Percentiles rank a stretch among this genome's conserved stretches.
Evolutionary conservation across 2,888 invertebrate species (phyloP).

Genomic region (Epirrita christyi): DNA sequence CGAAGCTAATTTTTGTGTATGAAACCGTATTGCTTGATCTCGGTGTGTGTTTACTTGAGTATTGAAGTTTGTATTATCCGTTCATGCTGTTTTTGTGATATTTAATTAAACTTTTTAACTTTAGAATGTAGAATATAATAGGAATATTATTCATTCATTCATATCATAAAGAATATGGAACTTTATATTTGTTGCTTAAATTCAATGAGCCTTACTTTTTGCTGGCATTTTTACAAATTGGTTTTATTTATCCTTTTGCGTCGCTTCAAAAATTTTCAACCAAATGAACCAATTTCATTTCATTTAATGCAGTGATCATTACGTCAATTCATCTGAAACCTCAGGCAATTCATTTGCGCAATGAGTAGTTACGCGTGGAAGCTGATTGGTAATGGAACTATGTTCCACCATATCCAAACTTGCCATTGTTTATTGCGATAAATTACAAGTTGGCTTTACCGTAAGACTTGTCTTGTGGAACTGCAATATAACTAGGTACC

Average conservation of each 20-base stretch:
- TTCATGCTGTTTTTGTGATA: not conserved
- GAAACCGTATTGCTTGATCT: not conserved
- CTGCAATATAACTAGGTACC: too few species aligned
- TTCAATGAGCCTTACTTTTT: not conserved
- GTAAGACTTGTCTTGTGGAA: too few species aligned
- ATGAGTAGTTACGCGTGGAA: conserved; percentile 29
- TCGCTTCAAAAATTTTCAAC: not conserved
- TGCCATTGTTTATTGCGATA: not conserved
- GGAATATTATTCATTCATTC: too few species aligned
- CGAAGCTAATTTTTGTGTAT: conserved; percentile 34
- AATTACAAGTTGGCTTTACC: too few species aligned
- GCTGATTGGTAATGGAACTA: conserved; percentile 32
- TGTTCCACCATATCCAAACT: conserved; percentile 13
- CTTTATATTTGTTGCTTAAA: not conserved
- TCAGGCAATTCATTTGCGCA: conserved; percentile 28
- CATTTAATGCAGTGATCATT: conserved; percentile 28
- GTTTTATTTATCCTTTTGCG: not conserved
- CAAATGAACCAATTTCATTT: conserved; percentile 20
- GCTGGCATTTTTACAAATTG: not conserved
- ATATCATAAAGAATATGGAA: too few species aligned
- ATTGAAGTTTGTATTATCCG: not conserved
- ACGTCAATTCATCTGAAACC: conserved; percentile 26
- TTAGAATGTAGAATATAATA: too few species aligned
- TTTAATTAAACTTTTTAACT: too few species aligned
- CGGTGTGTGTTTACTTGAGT: too few species aligned